phyloP scores from a whole-genome alignment of 2,797 vertebrate species.

The Poecilia wingei region DNA sequence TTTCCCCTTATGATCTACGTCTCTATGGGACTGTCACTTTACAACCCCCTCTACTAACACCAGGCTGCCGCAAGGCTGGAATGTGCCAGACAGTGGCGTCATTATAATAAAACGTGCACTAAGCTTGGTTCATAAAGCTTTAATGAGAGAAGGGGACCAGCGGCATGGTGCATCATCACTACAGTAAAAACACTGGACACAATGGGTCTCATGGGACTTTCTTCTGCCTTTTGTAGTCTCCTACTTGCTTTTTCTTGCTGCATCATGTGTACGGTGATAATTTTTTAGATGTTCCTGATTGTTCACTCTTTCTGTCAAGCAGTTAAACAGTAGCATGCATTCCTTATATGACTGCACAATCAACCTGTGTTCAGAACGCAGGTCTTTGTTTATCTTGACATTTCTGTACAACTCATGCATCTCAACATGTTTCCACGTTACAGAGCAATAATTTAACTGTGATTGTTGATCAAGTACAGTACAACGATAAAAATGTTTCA shows the following conservation, averaged over 20 bases:
- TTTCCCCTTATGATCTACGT: constrained; percentile 22
- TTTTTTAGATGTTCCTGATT: constrained; percentile 26
- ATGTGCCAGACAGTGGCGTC: constrained; percentile 73
- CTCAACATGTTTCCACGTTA: constrained; percentile 23
- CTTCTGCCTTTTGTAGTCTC: constrained; percentile 26
- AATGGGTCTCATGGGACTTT: constrained; percentile 59
- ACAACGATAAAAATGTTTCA: not conserved
- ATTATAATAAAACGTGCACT: constrained; percentile 72
- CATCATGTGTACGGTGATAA: constrained; percentile 6
- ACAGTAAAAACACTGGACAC: constrained; percentile 61
- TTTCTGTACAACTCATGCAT: constrained; percentile 20
- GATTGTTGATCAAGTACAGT: not conserved
- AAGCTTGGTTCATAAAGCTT: constrained; percentile 74
- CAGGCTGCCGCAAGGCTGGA: constrained; percentile 52
- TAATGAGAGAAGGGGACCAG: constrained; percentile 67
- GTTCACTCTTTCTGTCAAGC: constrained; percentile 27
- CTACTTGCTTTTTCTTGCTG: constrained; percentile 24
- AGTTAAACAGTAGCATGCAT: not conserved
- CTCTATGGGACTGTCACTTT: constrained; percentile 44
- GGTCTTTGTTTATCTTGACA: constrained; percentile 22
- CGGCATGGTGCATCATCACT: constrained; percentile 64
- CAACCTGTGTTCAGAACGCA: not conserved
- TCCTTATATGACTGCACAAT: not conserved
- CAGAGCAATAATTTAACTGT: constrained; percentile 7
- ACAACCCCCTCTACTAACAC: constrained; percentile 27